Evolutionary conservation across 1,140 invertebrate species (phyloP).

Genomic region (Coboldia fuscipes): DNA sequence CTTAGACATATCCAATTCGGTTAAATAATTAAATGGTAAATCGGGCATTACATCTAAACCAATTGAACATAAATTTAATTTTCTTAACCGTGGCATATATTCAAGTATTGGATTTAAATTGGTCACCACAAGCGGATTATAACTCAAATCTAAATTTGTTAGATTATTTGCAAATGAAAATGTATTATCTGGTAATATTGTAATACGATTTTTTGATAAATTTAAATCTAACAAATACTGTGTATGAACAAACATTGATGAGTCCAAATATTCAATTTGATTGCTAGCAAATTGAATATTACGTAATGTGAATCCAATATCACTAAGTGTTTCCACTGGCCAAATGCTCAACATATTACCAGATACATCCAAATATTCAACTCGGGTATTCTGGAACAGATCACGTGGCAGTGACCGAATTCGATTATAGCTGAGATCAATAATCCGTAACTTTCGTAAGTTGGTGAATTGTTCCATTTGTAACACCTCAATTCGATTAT

Average conservation of each 20-base stretch:
- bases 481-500: conserved; percentile 52
- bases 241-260: conserved; percentile 64
- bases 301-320: conserved; percentile 50
- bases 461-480: conserved; percentile 66
- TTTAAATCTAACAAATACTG: conserved; percentile 57
- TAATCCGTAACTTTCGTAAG: conserved; percentile 44
- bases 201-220: conserved; percentile 58
- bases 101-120: conserved; percentile 82
- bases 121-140: conserved; percentile 52
- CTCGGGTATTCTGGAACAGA: conserved; percentile 52
- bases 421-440: conserved; percentile 56
- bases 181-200: conserved; percentile 69
- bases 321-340: conserved; percentile 43
- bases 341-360: conserved; percentile 56
- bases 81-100: conserved; percentile 56
- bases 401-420: conserved; percentile 54
- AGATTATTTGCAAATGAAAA: conserved; percentile 62
- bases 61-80: conserved; percentile 49
- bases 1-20: conserved; percentile 19
- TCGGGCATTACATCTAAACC: conserved; percentile 49
- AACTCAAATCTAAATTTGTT: conserved; percentile 54
- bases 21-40: conserved; percentile 43
- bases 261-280: conserved; percentile 66
- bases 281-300: conserved; percentile 60
- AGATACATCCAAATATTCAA: conserved; percentile 61